A percentile compares a stretch with the other conserved stretches of the same genome.
phyloP scores from a whole-genome alignment of 1,140 invertebrate species.

The Trichomalopsis sarcophagae region DNA sequence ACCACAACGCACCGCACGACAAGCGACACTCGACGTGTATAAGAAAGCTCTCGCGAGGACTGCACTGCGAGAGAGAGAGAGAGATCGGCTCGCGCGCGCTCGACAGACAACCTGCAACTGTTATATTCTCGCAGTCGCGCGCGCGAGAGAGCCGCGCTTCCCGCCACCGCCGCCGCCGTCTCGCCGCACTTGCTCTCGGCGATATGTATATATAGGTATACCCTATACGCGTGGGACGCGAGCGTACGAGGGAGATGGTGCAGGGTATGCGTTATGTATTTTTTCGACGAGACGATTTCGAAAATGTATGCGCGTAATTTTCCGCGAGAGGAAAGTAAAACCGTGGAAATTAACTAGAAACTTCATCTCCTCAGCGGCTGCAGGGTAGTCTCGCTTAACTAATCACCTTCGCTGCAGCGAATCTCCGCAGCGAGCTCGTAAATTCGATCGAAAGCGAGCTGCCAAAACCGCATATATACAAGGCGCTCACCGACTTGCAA shows the following conservation, averaged over 20 bases:
- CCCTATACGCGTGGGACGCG: conserved; percentile 38
- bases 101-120: conserved; percentile 60
- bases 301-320: no score
- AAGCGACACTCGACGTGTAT: background rate
- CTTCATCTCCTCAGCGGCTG: no score
- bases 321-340: no score
- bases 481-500: background rate
- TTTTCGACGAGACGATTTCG: background rate
- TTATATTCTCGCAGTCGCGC: conserved; percentile 56
- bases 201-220: conserved; percentile 26
- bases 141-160: conserved; percentile 37
- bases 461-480: conserved; percentile 9
- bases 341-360: background rate
- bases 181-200: background rate
- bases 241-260: conserved; percentile 27
- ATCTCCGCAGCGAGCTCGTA: conserved; percentile 32
- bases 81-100: background rate
- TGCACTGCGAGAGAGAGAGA: background rate
- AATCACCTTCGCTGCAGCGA: conserved; percentile 39
- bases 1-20: background rate
- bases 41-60: conserved; percentile 1
- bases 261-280: background rate
- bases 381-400: background rate
- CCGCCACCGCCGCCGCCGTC: conserved; percentile 37
- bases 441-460: conserved; percentile 51